Conservation (phyloP, 2,113 vertebrate genomes). For the Uropsilus gracilis region DNA sequence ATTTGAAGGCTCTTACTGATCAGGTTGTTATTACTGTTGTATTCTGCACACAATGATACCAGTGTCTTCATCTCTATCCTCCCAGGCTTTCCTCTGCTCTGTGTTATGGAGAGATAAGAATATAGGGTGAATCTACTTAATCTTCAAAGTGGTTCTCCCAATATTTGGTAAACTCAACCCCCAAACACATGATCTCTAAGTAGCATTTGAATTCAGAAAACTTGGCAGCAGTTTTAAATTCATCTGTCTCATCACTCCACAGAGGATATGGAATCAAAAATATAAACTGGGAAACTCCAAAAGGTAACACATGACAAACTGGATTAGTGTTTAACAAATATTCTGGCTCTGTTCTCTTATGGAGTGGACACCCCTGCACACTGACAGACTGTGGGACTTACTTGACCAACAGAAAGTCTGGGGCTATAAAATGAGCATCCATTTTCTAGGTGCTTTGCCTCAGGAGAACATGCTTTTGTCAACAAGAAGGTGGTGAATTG, state of each 20-base stretch:
- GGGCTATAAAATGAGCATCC: not conserved
- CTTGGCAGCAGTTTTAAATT: not conserved
- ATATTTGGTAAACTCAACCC: not conserved
- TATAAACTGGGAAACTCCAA: not conserved
- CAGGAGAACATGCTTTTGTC: not conserved
- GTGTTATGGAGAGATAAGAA: not conserved
- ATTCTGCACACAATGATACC: not conserved
- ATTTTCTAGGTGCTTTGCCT: not conserved
- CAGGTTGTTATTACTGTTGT: not conserved
- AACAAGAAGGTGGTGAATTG: not conserved
- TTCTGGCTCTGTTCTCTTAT: not conserved
- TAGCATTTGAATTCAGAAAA: not conserved
- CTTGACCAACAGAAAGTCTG: not conserved
- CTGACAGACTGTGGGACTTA: not conserved
- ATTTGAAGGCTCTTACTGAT: not conserved
- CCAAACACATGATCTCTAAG: not conserved
- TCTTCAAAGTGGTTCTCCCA: not conserved
- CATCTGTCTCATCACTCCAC: not conserved
- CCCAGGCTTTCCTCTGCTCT: not conserved
- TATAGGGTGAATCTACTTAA: no score
- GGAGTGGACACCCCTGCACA: not conserved
- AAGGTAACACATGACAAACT: not conserved
- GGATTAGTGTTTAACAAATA: not conserved
- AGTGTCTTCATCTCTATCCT: not conserved
- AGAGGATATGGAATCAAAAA: not conserved